Evolutionary conservation across 1,140 invertebrate species (phyloP), one percentile per base, ranked within the genome.

Genomic region (Ceratina australensis): DNA sequence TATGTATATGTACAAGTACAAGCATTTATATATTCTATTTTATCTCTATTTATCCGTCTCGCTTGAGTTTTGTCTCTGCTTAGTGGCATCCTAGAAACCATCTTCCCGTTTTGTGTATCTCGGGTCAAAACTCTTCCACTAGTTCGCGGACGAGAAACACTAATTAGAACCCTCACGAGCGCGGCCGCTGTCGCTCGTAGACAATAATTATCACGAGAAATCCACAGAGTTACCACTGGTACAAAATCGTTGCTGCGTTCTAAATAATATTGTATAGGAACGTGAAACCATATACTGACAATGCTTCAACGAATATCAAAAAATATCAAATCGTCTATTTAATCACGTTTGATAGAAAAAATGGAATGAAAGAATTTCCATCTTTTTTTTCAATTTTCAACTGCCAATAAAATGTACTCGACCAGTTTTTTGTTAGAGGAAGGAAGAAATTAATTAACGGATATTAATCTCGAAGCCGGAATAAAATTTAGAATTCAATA

Each of bases 181-280:
- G 56, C 33, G 33, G 56, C 68, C 60, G 54, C 49, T 56, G n/a
- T 13, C 16, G 60, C 56, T 42, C 60, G 26, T 73, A 56, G 72
- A 73, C 60, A 56, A 73, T 65, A 73, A 73, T 73, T 73, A 54
- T 73, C 28, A 20, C 72, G 26, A 73, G 72, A 54, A 64, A 42
- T 33, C 18, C 54, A 26, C 18, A 15, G 49, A 1, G 33, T 42
- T 42, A 42, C 12, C 47, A 22, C n/a, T 22, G 59, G 47, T 42
- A 42, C 13, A n/a, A n/a, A 73, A 63, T n/a, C 63, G 20, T 49
- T n/a, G 24, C 16, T 15, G 13, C 72, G 26, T 61, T 72, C 60
- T 47, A 3, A 61, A 50, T 7, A 61, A 50, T 7, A 42, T 3
- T 42, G 22, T 24, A 18, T 22, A 33, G 5, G 15, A 22, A 12